These are phyloP conservation scores for Cephus cinctus DNA, from an alignment of 1,140 invertebrate genomes.

Conservation along the genomic window DNA sequence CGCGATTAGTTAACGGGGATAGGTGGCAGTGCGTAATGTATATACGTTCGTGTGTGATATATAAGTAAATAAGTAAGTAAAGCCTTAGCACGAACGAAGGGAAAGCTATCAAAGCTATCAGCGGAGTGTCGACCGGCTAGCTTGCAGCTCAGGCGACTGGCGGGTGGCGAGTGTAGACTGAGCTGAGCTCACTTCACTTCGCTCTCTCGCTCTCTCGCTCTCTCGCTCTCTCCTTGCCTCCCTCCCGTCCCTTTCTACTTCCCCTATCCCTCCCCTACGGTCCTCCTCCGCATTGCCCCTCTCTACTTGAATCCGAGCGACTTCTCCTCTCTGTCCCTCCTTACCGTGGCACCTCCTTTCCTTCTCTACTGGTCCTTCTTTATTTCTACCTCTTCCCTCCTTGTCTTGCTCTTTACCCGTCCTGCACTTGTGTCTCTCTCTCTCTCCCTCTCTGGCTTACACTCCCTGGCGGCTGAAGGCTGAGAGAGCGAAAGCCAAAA, in stretches of 20 bases:
- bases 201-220: slow-evolving; percentile 9
- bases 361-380: background rate
- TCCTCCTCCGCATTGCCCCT: background rate
- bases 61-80: slow-evolving; percentile 12
- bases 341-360: background rate
- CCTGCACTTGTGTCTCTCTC: slow-evolving; percentile 4
- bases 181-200: slow-evolving; percentile 18
- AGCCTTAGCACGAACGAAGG: slow-evolving; percentile 12
- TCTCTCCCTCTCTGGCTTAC: background rate
- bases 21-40: background rate
- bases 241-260: background rate
- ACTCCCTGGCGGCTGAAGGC: background rate
- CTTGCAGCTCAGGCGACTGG: slow-evolving; percentile 24
- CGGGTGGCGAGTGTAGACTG: slow-evolving; percentile 24
- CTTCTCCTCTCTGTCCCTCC: background rate
- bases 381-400: slow-evolving; percentile 1
- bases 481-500: too few species aligned
- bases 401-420: background rate
- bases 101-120: slow-evolving; percentile 23
- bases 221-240: slow-evolving; percentile 5
- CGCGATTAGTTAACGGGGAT: background rate
- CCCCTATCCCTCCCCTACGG: slow-evolving; percentile 1
- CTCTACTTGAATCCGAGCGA: slow-evolving; percentile 1
- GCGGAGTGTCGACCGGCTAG: slow-evolving; percentile 23
- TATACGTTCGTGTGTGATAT: background rate